phyloP scores from a whole-genome alignment of 1,140 invertebrate species.

The Drosophila lacertosa region DNA sequence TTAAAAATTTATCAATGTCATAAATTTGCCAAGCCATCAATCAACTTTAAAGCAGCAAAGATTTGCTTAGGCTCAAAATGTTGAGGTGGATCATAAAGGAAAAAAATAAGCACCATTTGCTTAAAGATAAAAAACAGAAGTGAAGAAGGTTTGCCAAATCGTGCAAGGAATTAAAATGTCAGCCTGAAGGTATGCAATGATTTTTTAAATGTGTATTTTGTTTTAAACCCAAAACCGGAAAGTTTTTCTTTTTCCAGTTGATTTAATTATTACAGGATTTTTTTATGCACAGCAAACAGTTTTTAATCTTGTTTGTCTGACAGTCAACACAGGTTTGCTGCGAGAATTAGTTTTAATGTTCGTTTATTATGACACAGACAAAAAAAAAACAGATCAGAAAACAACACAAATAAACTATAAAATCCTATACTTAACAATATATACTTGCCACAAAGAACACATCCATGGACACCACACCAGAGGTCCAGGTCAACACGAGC shows the following conservation, averaged over 20 bases:
- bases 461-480: neutral
- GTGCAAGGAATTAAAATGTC: neutral
- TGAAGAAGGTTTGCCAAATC: too few relatives aligned
- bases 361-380: neutral
- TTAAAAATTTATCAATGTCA: conserved; percentile 81
- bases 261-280: too few relatives aligned
- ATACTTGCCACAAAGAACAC: neutral
- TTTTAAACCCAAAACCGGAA: too few relatives aligned
- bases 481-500: too few relatives aligned
- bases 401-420: neutral
- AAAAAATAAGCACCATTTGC: neutral
- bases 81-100: conserved; percentile 15
- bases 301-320: neutral
- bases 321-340: neutral
- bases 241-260: too few relatives aligned
- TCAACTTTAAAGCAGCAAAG: conserved; percentile 57
- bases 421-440: neutral
- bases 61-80: conserved; percentile 45
- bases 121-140: neutral
- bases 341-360: neutral
- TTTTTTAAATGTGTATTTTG: neutral
- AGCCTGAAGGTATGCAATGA: conserved; percentile 2
- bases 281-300: too few relatives aligned
- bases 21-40: conserved; percentile 66
- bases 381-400: neutral